These are phyloP conservation scores for Calliphora vicina DNA, from an alignment of 1,140 invertebrate species.

Conservation along the genomic window DNA sequence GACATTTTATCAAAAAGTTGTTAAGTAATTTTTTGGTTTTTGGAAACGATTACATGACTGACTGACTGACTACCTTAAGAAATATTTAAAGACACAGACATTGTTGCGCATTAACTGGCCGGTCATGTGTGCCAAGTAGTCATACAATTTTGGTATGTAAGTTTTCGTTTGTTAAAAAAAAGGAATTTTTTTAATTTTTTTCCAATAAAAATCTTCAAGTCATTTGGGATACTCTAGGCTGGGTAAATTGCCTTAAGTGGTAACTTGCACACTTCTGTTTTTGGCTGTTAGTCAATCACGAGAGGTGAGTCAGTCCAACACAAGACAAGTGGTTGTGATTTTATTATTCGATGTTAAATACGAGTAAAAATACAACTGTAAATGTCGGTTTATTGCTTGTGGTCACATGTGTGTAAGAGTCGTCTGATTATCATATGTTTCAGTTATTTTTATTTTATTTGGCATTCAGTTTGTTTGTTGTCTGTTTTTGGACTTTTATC, in stretches of 20 bases:
- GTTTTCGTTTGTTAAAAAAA: no score
- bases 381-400: neutral
- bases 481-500: neutral
- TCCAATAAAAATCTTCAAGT: neutral
- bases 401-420: neutral
- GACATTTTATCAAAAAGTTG: no score
- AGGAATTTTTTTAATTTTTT: no score
- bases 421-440: neutral
- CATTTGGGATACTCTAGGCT: neutral
- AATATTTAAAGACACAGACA: no score
- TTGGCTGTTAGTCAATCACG: conserved; percentile 11
- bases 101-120: no score
- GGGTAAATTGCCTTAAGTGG: neutral
- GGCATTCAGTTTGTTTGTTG: neutral
- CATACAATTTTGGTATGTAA: no score
- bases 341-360: neutral
- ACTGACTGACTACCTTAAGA: no score
- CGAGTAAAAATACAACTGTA: neutral
- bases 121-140: no score
- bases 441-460: neutral
- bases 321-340: neutral
- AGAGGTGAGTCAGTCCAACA: neutral
- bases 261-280: neutral
- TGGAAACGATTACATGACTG: no score
- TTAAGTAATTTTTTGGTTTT: no score